Evolutionary conservation across 2,888 invertebrate species (phyloP).

Genomic region (Polydrusus pterygomalis): DNA sequence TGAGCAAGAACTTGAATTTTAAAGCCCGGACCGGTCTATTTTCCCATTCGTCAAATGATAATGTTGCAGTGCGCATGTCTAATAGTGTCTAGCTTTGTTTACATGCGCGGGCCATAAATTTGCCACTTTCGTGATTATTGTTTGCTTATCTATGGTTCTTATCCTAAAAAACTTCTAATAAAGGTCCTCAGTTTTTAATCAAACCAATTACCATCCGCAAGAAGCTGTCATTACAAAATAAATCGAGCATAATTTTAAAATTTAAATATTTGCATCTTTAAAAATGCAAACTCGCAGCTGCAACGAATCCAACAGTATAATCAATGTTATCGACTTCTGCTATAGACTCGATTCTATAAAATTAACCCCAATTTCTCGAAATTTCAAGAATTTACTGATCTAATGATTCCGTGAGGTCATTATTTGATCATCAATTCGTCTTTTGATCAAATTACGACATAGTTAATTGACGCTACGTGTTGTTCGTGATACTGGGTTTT

Average conservation of each 20-base stretch:
- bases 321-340: slow-evolving; percentile 39
- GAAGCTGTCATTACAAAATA: slow-evolving; percentile 38
- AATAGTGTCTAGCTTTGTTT: too few relatives aligned
- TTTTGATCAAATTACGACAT: slow-evolving; percentile 44
- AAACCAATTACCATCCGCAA: background rate
- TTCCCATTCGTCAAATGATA: too few relatives aligned
- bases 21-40: too few relatives aligned
- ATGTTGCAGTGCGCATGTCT: too few relatives aligned
- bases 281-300: slow-evolving; percentile 22
- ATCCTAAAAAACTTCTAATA: too few relatives aligned
- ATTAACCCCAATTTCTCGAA: slow-evolving; percentile 46
- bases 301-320: slow-evolving; percentile 30
- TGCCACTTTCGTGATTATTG: too few relatives aligned
- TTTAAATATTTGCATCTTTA: slow-evolving; percentile 21
- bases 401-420: slow-evolving; percentile 36
- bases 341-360: background rate
- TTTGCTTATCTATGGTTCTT: too few relatives aligned
- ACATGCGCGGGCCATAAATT: too few relatives aligned
- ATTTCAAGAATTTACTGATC: slow-evolving; percentile 34
- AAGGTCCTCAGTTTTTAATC: background rate
- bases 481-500: slow-evolving; percentile 41
- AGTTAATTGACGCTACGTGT: slow-evolving; percentile 44
- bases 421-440: slow-evolving; percentile 43
- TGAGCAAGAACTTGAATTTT: too few relatives aligned
- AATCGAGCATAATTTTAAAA: slow-evolving; percentile 28